Conservation (phyloP, 2,113 vertebrate genomes). For the Chloroceryle aenea region DNA sequence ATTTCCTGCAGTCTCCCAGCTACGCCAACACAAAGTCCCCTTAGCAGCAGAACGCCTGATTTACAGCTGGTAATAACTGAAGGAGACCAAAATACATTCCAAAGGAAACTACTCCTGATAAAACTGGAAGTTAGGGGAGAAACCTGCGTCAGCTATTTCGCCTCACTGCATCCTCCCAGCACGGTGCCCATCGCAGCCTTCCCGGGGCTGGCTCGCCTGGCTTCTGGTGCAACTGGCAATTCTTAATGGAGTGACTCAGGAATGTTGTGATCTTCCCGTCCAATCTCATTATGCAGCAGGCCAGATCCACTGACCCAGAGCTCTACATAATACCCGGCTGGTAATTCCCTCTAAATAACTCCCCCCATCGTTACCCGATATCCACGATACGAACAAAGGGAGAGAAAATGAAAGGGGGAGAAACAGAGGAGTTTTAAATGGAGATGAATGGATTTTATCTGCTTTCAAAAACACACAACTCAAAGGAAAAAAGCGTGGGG, state of each 20-base stretch:
- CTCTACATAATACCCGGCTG: conserved; percentile 20
- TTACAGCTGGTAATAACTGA: not conserved
- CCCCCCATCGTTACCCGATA: not conserved
- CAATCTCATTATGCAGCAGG: conserved; percentile 37
- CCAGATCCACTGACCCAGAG: conserved; percentile 52
- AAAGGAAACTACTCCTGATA: not conserved
- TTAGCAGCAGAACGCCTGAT: not conserved
- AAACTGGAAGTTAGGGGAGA: not conserved
- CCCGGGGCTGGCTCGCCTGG: not conserved
- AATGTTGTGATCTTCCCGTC: conserved; percentile 27
- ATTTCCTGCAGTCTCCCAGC: not conserved
- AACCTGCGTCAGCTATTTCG: accelerated
- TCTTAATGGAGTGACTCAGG: conserved; percentile 13
- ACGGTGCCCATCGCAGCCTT: not conserved
- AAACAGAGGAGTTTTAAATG: accelerated
- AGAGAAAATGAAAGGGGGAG: not conserved
- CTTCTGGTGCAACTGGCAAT: not conserved
- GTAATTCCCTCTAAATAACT: not conserved
- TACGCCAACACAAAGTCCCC: not conserved
- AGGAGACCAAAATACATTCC: not conserved
- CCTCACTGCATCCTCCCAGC: not conserved
- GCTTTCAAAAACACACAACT: not conserved
- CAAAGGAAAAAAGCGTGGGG: not conserved
- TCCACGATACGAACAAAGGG: not conserved
- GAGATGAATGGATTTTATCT: not conserved